Base-by-base conservation (phyloP, 2,888 invertebrate genomes). In the Silvanus unidentatus region DNA sequence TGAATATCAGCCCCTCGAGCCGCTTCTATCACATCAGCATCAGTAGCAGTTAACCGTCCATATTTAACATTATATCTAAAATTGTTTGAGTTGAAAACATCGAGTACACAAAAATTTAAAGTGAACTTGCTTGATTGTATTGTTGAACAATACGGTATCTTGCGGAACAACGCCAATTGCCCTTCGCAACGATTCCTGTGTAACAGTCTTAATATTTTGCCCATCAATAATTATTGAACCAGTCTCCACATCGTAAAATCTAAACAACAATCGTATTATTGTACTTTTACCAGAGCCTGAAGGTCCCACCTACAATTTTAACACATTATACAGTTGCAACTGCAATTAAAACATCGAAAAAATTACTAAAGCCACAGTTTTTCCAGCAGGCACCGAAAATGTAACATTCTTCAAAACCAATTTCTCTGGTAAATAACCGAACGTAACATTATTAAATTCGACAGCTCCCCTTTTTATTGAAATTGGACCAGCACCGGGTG, bases 271-370 rank as follows among this genome's bases (percentile, higher is more conserved):
- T 10, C 98, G 80, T 69, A 98, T 88, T 53, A 99, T 86, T 1
- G 99, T 99, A 32, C 96, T 95, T 72, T 99, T 99, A 42, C 99
- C 97, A 41, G 86, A 86, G 12, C 93, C 93, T 2, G 91, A 88
- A 1, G 90, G 88, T 2, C 93, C 93, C 28, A 93, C 91, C 84
- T 84, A 58, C 37, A 65, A 58, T 45, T 8, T 32, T 5, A 32
- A 48, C 39, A 16, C 43, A 38, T 15, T 1, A 16, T 35, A 38
- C 30, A n/a, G n/a, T n/a, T n/a, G 11, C 11, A 40, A 12, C 35
- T 29, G n/a, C 10, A 40, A 15, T 34, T 36, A 43, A 15, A 37
- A 16, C 11, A 38, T 34, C 3, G 8, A 8, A 22, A 22, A 22
- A 70, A 75, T 72, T 58, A 84, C 84, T 68, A 91, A 72, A 1